Percentiles rank a stretch among this genome's conserved stretches.
phyloP scores from a whole-genome alignment of 1,140 invertebrate genomes.

The Gryllus bimaculatus region DNA sequence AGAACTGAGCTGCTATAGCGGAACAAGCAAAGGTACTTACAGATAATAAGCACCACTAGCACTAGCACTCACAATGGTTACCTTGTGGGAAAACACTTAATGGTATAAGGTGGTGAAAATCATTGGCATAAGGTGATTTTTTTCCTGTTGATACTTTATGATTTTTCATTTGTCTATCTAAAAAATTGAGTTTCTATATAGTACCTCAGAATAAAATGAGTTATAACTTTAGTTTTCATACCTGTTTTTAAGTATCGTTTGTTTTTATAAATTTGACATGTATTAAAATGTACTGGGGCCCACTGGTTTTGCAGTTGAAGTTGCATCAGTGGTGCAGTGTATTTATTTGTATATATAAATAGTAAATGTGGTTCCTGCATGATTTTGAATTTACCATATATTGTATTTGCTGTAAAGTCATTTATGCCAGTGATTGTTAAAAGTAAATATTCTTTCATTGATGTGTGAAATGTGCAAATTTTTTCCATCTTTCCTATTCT shows the following conservation, averaged over 20 bases:
- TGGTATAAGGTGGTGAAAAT: background rate
- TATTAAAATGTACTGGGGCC: no score
- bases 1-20: constrained; percentile 58
- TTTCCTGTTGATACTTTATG: background rate
- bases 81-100: background rate
- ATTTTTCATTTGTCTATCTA: no score
- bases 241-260: no score
- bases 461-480: no score
- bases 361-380: background rate
- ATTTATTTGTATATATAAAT: background rate
- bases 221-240: no score
- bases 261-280: no score
- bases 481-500: no score
- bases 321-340: background rate
- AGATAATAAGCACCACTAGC: constrained; percentile 15
- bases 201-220: no score
- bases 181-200: no score
- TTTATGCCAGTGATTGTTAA: background rate
- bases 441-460: no score
- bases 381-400: background rate
- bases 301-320: no score
- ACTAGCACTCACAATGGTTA: constrained; percentile 14
- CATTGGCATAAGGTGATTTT: background rate
- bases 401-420: background rate
- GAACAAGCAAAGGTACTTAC: constrained; percentile 53